phyloP scores from a whole-genome alignment of 2,888 invertebrate genomes.

The Criorhina ranunculi region DNA sequence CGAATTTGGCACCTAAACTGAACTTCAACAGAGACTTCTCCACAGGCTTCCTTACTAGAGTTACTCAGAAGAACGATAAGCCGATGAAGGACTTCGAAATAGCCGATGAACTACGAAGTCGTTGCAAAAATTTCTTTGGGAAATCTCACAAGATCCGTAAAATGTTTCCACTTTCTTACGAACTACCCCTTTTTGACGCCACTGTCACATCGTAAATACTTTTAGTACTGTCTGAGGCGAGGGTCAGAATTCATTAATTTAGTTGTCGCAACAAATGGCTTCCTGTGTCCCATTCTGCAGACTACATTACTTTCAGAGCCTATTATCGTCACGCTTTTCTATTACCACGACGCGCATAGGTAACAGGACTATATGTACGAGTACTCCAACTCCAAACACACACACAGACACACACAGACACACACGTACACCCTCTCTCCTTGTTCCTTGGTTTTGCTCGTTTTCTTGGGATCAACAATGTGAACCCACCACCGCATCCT shows the following conservation, averaged over 20 bases:
- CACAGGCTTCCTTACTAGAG: too few relatives aligned
- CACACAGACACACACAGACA: too few relatives aligned
- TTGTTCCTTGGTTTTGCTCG: slow-evolving; percentile 1
- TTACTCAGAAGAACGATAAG: too few relatives aligned
- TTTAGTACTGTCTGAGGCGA: slow-evolving; percentile 22
- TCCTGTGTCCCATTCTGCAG: slow-evolving; percentile 68
- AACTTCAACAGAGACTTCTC: too few relatives aligned
- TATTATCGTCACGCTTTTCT: slow-evolving; percentile 74
- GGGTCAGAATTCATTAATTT: slow-evolving; percentile 74
- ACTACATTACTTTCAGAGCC: slow-evolving; percentile 75
- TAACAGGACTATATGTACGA: background rate
- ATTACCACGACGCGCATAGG: slow-evolving; percentile 42
- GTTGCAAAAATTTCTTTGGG: too few relatives aligned
- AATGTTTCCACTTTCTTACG: background rate
- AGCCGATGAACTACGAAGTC: too few relatives aligned
- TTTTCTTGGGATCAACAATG: slow-evolving; percentile 40
- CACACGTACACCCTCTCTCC: slow-evolving; percentile 5
- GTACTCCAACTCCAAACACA: slow-evolving; percentile 53
- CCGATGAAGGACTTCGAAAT: too few relatives aligned
- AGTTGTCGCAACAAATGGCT: slow-evolving; percentile 74
- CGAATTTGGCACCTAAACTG: too few relatives aligned
- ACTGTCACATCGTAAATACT: slow-evolving; percentile 37
- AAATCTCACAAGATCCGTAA: too few relatives aligned
- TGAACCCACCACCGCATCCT: slow-evolving; percentile 53
- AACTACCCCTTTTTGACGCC: slow-evolving; percentile 7